phyloP scores from a whole-genome alignment of 2,888 invertebrate species.

The Oasisia sp. region DNA sequence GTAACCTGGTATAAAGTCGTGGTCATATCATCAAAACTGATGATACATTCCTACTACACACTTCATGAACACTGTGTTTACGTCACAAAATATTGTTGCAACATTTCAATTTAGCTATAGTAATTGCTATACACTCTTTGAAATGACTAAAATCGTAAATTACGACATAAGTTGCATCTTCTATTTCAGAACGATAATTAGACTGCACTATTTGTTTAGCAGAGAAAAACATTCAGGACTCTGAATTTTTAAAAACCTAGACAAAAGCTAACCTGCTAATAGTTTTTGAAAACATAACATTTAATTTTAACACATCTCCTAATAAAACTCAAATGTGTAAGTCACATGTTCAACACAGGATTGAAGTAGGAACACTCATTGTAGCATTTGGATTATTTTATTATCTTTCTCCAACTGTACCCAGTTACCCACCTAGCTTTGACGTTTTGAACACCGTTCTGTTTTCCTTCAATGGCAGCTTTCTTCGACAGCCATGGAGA shows the following conservation, averaged over 20 bases:
- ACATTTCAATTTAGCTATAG: not conserved
- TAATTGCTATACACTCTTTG: not conserved
- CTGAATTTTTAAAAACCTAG: not conserved
- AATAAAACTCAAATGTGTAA: not conserved
- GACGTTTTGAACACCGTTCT: not conserved
- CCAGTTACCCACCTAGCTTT: not conserved
- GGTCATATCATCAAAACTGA: not conserved
- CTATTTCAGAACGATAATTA: not conserved
- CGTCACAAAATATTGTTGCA: not conserved
- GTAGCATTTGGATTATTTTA: not conserved
- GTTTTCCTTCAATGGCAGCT: not conserved
- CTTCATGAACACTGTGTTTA: not conserved
- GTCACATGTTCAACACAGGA: too few species aligned
- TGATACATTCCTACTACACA: not conserved
- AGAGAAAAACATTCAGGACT: not conserved
- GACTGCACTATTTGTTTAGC: not conserved
- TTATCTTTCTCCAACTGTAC: not conserved
- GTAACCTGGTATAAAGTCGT: not conserved
- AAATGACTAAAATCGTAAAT: not conserved
- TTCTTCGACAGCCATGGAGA: not conserved
- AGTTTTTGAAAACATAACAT: not conserved
- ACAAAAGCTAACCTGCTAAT: not conserved
- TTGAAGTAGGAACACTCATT: not conserved
- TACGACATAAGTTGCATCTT: not conserved
- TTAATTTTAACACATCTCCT: not conserved